Evolutionary conservation across 2,797 vertebrate genomes (phyloP).

Genomic region (Microchirus variegatus): DNA sequence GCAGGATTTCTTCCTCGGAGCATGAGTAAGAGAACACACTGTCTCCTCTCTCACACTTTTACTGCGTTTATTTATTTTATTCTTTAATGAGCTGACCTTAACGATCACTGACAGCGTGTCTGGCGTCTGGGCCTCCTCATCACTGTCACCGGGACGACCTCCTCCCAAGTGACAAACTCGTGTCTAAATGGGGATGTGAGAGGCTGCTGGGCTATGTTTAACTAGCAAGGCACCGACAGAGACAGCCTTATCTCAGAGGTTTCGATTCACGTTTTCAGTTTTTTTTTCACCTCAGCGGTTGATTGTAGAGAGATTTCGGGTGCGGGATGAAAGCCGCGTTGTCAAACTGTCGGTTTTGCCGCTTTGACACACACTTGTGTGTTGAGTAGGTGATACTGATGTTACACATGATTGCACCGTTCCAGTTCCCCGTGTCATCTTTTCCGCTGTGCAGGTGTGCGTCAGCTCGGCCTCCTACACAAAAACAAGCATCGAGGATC

Average conservation of each 20-base stretch:
- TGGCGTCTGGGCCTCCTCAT: slow-evolving; percentile 67
- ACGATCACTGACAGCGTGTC: slow-evolving; percentile 74
- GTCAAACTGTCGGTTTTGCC: slow-evolving; percentile 68
- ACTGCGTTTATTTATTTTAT: slow-evolving; percentile 63
- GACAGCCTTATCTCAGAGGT: slow-evolving; percentile 52
- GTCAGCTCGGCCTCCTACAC: slow-evolving; percentile 18
- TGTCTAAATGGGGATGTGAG: slow-evolving; percentile 80
- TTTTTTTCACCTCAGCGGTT: slow-evolving; percentile 38
- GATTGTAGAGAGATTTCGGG: slow-evolving; percentile 63
- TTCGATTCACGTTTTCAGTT: slow-evolving; percentile 52
- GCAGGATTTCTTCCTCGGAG: slow-evolving; percentile 48
- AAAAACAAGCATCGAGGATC: neutral
- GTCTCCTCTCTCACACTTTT: slow-evolving; percentile 49
- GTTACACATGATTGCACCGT: slow-evolving; percentile 68
- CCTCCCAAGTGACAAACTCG: slow-evolving; percentile 70
- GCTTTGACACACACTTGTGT: slow-evolving; percentile 71
- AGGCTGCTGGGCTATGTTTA: slow-evolving; percentile 76
- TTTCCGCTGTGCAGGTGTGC: slow-evolving; percentile 39
- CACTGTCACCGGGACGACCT: slow-evolving; percentile 74
- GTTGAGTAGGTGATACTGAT: slow-evolving; percentile 68
- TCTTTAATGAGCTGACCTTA: slow-evolving; percentile 79
- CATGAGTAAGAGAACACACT: slow-evolving; percentile 22
- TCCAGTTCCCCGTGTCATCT: slow-evolving; percentile 58
- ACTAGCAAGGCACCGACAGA: slow-evolving; percentile 73
- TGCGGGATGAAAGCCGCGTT: slow-evolving; percentile 66